phyloP scores from a whole-genome alignment of 1,140 invertebrate genomes.

The Cardiocondyla obscurior region DNA sequence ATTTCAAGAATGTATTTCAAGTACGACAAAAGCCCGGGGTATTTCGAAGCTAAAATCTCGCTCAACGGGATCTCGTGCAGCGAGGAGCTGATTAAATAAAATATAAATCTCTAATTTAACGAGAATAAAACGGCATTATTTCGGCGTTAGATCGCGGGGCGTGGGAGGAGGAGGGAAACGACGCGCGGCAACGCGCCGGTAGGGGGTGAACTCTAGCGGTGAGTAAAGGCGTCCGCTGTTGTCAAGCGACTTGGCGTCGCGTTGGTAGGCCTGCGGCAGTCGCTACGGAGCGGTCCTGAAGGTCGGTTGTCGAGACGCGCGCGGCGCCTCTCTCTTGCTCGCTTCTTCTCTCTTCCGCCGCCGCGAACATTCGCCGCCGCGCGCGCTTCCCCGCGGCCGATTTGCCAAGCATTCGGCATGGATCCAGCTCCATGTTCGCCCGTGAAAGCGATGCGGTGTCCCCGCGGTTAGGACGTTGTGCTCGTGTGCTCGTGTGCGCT shows the following conservation, averaged over 20 bases:
- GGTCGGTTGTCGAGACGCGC: slow-evolving; percentile 3
- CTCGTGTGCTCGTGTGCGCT: slow-evolving; percentile 75
- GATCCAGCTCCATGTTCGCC: slow-evolving; percentile 78
- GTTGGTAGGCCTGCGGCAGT: slow-evolving; percentile 35
- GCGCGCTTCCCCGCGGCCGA: slow-evolving; percentile 56
- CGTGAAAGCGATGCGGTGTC: slow-evolving; percentile 80
- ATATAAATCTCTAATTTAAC: not conserved
- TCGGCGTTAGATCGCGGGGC: not conserved
- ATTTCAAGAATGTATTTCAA: not conserved
- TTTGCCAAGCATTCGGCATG: slow-evolving; percentile 73
- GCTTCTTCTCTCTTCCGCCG: not conserved
- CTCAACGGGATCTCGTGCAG: not conserved
- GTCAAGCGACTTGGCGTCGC: slow-evolving; percentile 36
- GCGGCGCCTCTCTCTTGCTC: not conserved
- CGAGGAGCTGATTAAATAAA: not conserved
- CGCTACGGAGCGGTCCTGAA: slow-evolving; percentile 22
- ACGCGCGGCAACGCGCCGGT: not conserved
- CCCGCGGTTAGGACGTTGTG: slow-evolving; percentile 78
- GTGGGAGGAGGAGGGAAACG: too few relatives aligned
- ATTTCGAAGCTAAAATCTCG: not conserved
- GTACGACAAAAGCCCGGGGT: too few relatives aligned
- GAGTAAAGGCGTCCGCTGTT: not conserved
- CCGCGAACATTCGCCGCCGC: not conserved
- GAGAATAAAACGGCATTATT: not conserved
- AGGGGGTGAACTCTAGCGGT: not conserved